Evolutionary conservation across 2,797 vertebrate genomes (phyloP), one percentile per base, ranked within the genome.

Genomic region (Gadopsis marmoratus): DNA sequence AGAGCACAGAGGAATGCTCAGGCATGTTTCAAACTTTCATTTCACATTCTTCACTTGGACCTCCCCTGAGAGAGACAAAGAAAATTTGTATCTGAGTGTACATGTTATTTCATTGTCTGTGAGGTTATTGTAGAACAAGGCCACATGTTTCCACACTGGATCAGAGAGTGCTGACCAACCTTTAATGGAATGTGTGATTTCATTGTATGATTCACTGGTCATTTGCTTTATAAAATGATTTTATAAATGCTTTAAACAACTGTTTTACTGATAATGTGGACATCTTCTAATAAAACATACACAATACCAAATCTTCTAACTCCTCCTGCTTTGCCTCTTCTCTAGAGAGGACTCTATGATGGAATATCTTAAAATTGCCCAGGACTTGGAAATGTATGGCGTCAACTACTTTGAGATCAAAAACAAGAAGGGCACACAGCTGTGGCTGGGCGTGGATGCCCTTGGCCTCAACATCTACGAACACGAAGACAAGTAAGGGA

Each of bases 391-490:
- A 94, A 99, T 99, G 98, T 99, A 99, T 64, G 98, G 98, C 4
- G 98, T 99, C 82, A 99, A 99, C 94, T 99, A 99, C 95, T 99
- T 99, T 93, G 97, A 99, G 95, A 99, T 99, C 90, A 99, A 98
- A 91, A 99, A 99, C 94, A 99, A 99, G 92, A 99, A 99, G 88
- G 97, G 97, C 83, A 99, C 98, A 13, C 97, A 99, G 89, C 94
- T 99, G 70, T 99, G 97, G 97, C 95, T 99, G 71, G 98, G 98
- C 4, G 97, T 99, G 77, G 98, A 99, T 76, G 97, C 98, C 55
- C 95, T 99, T 60, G 98, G 98, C 69, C 96, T 99, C 84, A 99
- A 99, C 95, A 99, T 99, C 93, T 99, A 99, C 70, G 98, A 99
- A 70, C 97, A 98, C 0, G 97, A 97, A 81, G 98, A 99, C 96